Conservation (phyloP, 2,797 vertebrate genomes). For the Echeneis naucrates region DNA sequence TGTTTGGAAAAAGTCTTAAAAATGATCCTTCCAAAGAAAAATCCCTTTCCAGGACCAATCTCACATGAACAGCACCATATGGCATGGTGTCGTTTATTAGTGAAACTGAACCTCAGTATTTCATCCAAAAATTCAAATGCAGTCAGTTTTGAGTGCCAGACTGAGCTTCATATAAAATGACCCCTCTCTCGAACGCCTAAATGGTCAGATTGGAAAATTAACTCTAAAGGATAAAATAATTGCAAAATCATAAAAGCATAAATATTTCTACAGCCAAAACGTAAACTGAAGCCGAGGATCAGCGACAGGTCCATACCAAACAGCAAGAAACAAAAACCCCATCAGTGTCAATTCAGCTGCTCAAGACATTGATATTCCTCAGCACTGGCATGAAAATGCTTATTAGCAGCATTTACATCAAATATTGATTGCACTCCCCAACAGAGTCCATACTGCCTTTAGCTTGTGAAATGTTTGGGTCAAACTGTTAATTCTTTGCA, state of each 20-base stretch:
- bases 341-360: slow-evolving; percentile 16
- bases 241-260: not conserved
- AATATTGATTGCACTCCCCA: slow-evolving; percentile 26
- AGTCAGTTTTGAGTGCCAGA: slow-evolving; percentile 12
- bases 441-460: slow-evolving; percentile 15
- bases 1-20: slow-evolving; percentile 13
- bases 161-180: slow-evolving; percentile 22
- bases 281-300: slow-evolving; percentile 9
- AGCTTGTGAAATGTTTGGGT: slow-evolving; percentile 32
- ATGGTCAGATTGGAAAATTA: slow-evolving; percentile 1
- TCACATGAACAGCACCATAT: slow-evolving; percentile 16
- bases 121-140: slow-evolving; percentile 6
- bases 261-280: slow-evolving; percentile 11
- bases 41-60: slow-evolving; percentile 12
- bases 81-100: slow-evolving; percentile 27
- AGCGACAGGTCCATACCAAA: slow-evolving; percentile 6
- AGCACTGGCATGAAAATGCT: not conserved
- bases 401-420: slow-evolving; percentile 39
- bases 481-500: slow-evolving; percentile 29
- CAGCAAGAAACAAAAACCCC: slow-evolving; percentile 12
- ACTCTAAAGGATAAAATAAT: slow-evolving; percentile 2
- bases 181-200: slow-evolving; percentile 10
- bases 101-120: slow-evolving; percentile 13
- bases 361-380: slow-evolving; percentile 9
- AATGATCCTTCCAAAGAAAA: slow-evolving; percentile 17